These are phyloP conservation scores for Baronia brevicornis DNA, from an alignment of 2,888 invertebrate species.

Conservation along the genomic window DNA sequence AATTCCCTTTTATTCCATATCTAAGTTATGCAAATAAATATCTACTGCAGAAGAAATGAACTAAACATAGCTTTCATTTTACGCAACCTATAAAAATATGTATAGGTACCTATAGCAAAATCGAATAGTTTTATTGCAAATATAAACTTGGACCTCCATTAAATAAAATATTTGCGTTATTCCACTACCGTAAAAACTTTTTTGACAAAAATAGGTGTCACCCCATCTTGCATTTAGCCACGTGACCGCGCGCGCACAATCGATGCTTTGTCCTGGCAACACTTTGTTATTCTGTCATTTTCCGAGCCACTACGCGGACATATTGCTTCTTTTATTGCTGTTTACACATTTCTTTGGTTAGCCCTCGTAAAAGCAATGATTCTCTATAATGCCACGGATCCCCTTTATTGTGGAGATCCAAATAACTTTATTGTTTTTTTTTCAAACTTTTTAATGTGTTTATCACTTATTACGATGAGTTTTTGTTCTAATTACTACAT, in stretches of 20 bases:
- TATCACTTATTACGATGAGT: conserved; percentile 1
- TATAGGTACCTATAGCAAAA: too few species aligned
- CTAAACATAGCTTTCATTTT: too few species aligned
- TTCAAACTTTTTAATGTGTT: conserved; percentile 7
- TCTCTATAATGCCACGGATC: conserved; percentile 7
- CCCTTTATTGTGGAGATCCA: conserved; percentile 10
- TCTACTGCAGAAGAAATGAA: too few species aligned
- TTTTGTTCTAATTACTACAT: neutral
- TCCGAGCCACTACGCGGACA: conserved; percentile 49
- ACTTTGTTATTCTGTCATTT: conserved; percentile 54
- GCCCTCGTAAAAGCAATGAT: conserved; percentile 19
- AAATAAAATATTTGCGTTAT: neutral
- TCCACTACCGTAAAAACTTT: neutral
- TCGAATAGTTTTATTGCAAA: too few species aligned
- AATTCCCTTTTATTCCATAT: too few species aligned
- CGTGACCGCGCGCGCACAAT: conserved; percentile 40
- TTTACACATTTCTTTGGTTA: conserved; percentile 26
- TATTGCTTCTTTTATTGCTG: conserved; percentile 44
- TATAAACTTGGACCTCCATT: too few species aligned
- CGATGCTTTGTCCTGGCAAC: conserved; percentile 33
- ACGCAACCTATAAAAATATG: too few species aligned
- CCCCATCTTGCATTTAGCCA: conserved; percentile 26
- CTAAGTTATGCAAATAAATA: too few species aligned
- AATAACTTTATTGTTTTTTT: too few species aligned
- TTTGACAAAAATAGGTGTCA: conserved; percentile 16